A percentile compares a stretch with the other conserved stretches of the same genome.
These are phyloP conservation scores for Agrochola lota DNA, from an alignment of 2,888 invertebrate species.

Conservation along the genomic window DNA sequence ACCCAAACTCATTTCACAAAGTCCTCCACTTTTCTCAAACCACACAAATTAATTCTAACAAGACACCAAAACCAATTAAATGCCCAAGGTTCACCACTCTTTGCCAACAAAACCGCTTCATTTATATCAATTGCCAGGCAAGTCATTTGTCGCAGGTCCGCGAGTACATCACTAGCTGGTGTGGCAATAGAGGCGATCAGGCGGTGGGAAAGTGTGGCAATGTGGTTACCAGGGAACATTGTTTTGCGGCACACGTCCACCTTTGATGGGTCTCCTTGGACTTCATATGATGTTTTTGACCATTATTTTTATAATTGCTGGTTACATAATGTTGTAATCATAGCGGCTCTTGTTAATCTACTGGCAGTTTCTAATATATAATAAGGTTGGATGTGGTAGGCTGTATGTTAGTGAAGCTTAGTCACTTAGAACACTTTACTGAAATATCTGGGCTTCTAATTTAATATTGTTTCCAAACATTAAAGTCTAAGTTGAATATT, in stretches of 20 bases:
- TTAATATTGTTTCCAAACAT: neutral
- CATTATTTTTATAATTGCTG: conserved; percentile 34
- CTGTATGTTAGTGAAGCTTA: neutral
- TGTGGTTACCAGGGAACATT: conserved; percentile 24
- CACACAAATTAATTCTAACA: conserved; percentile 47
- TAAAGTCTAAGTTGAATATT: neutral
- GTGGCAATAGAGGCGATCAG: conserved; percentile 45
- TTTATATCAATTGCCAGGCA: conserved; percentile 56
- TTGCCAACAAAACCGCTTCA: conserved; percentile 55
- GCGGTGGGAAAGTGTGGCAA: conserved; percentile 53
- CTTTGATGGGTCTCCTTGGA: conserved; percentile 46
- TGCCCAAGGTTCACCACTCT: conserved; percentile 40
- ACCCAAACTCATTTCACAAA: conserved; percentile 21
- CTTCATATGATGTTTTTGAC: conserved; percentile 6
- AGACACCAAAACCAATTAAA: conserved; percentile 54
- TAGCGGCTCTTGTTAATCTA: neutral
- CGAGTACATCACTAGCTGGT: conserved; percentile 33
- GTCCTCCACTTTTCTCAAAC: conserved; percentile 27
- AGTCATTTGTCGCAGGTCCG: conserved; percentile 47
- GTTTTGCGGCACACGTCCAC: conserved; percentile 37
- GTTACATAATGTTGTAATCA: conserved; percentile 15
- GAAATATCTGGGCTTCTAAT: too few relatives aligned
- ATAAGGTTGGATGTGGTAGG: neutral
- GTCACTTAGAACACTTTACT: too few relatives aligned
- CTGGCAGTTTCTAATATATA: neutral